Evolutionary conservation across 2,888 invertebrate genomes (phyloP).

Genomic region (Halictus quadricinctus): DNA sequence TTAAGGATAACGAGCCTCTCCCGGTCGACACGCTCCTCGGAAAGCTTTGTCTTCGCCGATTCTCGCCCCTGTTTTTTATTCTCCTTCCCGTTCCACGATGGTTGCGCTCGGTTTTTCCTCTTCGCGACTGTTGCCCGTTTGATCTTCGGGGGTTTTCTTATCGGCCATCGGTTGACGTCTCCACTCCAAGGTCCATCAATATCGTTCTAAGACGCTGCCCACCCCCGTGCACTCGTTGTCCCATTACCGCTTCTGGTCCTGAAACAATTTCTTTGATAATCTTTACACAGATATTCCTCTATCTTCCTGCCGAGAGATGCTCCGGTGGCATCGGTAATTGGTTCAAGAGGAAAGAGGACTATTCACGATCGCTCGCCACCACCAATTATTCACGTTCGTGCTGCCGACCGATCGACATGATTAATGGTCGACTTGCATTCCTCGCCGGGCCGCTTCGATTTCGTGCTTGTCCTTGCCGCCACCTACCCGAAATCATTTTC

Average conservation of each 20-base stretch:
- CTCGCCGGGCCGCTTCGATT: conserved; percentile 36
- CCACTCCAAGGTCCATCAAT: conserved; percentile 55
- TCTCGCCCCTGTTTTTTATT: neutral
- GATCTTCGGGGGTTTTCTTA: conserved; percentile 43
- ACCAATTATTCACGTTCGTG: conserved; percentile 67
- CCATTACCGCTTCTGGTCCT: conserved; percentile 50
- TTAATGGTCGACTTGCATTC: conserved; percentile 58
- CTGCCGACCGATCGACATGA: conserved; percentile 56
- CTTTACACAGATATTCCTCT: conserved; percentile 50
- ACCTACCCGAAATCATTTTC: conserved; percentile 1
- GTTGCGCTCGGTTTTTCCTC: neutral
- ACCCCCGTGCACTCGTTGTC: conserved; percentile 18
- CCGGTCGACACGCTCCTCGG: neutral
- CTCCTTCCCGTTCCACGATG: neutral
- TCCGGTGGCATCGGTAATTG: conserved; percentile 57
- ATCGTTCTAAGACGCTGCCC: conserved; percentile 51
- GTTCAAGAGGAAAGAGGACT: conserved; percentile 59
- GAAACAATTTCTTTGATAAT: conserved; percentile 68
- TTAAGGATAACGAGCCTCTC: conserved; percentile 38
- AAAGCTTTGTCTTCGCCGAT: conserved; percentile 18
- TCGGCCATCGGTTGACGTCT: conserved; percentile 42
- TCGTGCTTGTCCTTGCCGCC: conserved; percentile 28
- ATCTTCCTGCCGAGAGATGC: conserved; percentile 29
- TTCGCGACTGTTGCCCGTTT: conserved; percentile 18
- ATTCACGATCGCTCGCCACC: conserved; percentile 46